phyloP scores from a whole-genome alignment of 2,888 invertebrate genomes.

The Dryococelus australis region DNA sequence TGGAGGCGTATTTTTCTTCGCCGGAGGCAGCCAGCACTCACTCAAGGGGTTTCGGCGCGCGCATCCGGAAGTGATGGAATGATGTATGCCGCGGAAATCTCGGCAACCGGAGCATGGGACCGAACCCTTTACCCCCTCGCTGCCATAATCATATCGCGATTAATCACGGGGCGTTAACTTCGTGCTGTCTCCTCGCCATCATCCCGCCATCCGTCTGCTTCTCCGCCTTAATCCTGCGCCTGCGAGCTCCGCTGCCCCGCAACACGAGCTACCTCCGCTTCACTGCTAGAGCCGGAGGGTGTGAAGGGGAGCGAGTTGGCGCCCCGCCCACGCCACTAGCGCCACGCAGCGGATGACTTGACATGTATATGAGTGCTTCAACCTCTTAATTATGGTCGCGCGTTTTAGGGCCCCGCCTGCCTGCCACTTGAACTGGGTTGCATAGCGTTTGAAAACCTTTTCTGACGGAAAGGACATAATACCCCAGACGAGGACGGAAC shows the following conservation, averaged over 20 bases:
- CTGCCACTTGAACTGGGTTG: no score
- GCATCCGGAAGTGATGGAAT: not conserved
- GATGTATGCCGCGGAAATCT: not conserved
- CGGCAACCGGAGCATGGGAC: not conserved
- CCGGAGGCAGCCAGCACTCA: no score
- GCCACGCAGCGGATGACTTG: no score
- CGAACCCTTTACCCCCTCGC: not conserved
- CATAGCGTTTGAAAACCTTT: no score
- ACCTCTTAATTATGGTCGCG: no score
- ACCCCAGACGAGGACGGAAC: no score
- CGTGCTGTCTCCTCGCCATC: not conserved
- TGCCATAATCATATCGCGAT: slow-evolving; percentile 8
- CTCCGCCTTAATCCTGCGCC: not conserved
- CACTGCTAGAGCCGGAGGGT: not conserved
- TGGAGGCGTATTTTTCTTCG: no score
- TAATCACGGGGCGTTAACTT: slow-evolving; percentile 3
- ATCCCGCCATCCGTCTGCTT: not conserved
- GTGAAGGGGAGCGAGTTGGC: not conserved
- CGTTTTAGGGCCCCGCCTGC: no score
- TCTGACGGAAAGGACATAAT: no score
- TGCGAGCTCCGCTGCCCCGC: not conserved
- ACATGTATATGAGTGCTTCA: no score
- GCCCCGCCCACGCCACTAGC: no score
- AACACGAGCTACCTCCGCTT: not conserved
- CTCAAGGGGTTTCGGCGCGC: no score